These are phyloP conservation scores for Cyprinodon tularosa DNA, from an alignment of 2,113 vertebrate genomes.

Conservation along the genomic window DNA sequence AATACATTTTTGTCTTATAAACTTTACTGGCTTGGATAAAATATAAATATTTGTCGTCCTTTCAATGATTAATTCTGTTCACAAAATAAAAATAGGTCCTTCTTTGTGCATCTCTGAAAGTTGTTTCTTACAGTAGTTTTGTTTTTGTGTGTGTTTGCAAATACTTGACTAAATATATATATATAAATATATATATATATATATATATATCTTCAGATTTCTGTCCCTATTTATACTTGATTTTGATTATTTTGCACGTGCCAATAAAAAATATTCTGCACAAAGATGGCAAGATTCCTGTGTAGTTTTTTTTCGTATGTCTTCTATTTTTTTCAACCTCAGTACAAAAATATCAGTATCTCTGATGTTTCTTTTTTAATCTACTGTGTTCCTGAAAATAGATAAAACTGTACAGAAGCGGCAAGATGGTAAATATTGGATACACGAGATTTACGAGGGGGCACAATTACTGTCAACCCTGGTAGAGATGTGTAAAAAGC, in stretches of 20 bases:
- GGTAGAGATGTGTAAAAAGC: background rate
- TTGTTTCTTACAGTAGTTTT: background rate
- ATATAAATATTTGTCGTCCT: background rate
- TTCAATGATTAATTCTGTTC: conserved; percentile 4
- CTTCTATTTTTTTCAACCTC: conserved; percentile 3
- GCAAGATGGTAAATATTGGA: conserved; percentile 2
- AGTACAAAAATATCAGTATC: conserved; percentile 36
- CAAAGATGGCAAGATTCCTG: background rate
- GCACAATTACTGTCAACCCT: background rate
- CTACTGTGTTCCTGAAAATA: background rate
- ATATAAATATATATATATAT: conserved; percentile 5
- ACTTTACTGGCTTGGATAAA: background rate
- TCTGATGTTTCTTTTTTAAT: conserved; percentile 10
- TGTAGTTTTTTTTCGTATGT: background rate
- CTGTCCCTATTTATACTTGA: background rate
- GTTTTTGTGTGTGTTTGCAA: background rate
- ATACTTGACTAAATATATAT: conserved; percentile 7
- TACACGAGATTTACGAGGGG: conserved; percentile 8
- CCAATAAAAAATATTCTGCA: background rate
- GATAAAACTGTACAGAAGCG: conserved; percentile 13
- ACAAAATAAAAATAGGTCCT: conserved; percentile 2
- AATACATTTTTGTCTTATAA: background rate
- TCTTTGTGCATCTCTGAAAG: background rate
- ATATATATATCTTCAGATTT: conserved; percentile 11
- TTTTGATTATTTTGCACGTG: background rate